phyloP scores from a whole-genome alignment of 64 coral and sea anemone genomes.

The Catalaphyllia jardinei region DNA sequence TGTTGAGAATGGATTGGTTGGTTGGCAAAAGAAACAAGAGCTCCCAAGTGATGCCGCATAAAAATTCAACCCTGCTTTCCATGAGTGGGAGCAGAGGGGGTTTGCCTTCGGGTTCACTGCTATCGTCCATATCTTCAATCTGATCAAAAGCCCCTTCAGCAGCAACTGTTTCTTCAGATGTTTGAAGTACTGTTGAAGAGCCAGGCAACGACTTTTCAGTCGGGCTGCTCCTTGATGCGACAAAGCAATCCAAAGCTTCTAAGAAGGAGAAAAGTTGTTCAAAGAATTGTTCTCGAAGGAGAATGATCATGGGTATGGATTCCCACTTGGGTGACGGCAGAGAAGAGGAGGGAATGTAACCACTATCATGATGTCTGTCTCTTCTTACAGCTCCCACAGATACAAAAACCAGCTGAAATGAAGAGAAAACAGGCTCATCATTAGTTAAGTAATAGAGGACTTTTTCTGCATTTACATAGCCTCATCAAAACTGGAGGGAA shows the following conservation, averaged over 20 bases:
- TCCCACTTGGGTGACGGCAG: constrained; percentile 82
- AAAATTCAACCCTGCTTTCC: constrained; percentile 65
- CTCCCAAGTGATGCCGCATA: constrained; percentile 91
- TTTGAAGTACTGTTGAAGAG: background rate
- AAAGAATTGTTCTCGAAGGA: constrained; percentile 83
- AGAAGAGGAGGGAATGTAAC: constrained; percentile 77
- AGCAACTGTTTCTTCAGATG: background rate
- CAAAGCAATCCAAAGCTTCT: constrained; percentile 82
- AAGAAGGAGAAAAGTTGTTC: constrained; percentile 87
- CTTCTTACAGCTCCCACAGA: constrained; percentile 89
- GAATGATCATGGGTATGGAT: constrained; percentile 84
- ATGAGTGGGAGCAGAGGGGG: constrained; percentile 7
- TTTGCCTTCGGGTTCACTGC: background rate
- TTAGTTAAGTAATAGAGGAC: too few relatives aligned
- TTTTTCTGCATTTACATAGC: too few relatives aligned
- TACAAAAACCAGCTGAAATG: constrained; percentile 92
- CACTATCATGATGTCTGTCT: constrained; percentile 72
- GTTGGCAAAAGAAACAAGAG: constrained; percentile 83
- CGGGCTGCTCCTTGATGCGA: constrained; percentile 15
- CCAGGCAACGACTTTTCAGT: background rate
- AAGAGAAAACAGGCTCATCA: background rate
- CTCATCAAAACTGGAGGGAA: too few relatives aligned
- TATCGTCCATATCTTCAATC: background rate
- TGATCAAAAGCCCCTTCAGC: background rate
- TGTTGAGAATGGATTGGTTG: constrained; percentile 78